These are phyloP conservation scores for Eulithis testata DNA, from an alignment of 2,888 invertebrate species.

Conservation along the genomic window DNA sequence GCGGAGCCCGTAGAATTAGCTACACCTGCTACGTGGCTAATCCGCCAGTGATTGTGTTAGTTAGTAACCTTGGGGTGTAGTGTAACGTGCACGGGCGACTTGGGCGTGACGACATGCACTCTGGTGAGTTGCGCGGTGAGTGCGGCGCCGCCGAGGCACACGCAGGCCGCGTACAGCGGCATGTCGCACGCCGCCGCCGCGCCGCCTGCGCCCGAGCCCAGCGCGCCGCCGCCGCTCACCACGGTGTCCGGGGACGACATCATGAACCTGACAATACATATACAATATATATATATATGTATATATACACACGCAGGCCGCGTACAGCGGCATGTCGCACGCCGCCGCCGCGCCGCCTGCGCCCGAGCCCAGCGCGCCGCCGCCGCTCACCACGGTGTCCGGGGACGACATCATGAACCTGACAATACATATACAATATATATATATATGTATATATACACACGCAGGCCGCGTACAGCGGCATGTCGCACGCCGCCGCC, in stretches of 20 bases:
- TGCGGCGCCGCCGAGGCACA: slow-evolving; percentile 56
- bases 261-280: slow-evolving; percentile 81
- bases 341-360: slow-evolving; percentile 91
- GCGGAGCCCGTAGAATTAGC: too few relatives aligned
- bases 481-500: slow-evolving; percentile 91
- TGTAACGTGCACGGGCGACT: slow-evolving; percentile 95
- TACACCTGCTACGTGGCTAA: too few relatives aligned
- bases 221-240: neutral
- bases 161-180: slow-evolving; percentile 64
- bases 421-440: neutral
- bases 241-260: slow-evolving; percentile 91
- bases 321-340: slow-evolving; percentile 87
- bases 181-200: slow-evolving; percentile 91
- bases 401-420: slow-evolving; percentile 92
- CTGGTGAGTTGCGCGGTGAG: slow-evolving; percentile 60
- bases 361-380: slow-evolving; percentile 68
- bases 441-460: too few relatives aligned
- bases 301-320: slow-evolving; percentile 57
- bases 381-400: slow-evolving; percentile 75
- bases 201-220: slow-evolving; percentile 88
- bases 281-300: too few relatives aligned
- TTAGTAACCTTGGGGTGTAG: slow-evolving; percentile 81
- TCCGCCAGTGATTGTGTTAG: too few relatives aligned
- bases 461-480: slow-evolving; percentile 51
- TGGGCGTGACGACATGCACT: slow-evolving; percentile 87